These are phyloP conservation scores for Calliphora vicina DNA, from an alignment of 1,140 invertebrate species.

Conservation along the genomic window DNA sequence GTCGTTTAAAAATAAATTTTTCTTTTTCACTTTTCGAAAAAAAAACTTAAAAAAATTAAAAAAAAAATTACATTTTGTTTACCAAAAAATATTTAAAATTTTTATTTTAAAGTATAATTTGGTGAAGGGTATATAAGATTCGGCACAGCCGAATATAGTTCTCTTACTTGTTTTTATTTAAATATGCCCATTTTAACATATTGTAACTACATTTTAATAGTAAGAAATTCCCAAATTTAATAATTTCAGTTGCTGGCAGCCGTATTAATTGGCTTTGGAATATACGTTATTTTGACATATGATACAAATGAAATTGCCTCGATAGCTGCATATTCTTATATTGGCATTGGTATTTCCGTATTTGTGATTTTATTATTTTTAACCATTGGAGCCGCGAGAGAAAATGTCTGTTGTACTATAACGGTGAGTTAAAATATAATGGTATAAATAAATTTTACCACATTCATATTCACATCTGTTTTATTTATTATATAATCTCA, in stretches of 20 bases:
- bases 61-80: no score
- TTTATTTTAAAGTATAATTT: no score
- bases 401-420: slow-evolving; percentile 57
- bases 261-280: slow-evolving; percentile 55
- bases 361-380: slow-evolving; percentile 52
- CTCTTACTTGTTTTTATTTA: no score
- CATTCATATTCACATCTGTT: not conserved
- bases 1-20: no score
- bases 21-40: no score
- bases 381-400: slow-evolving; percentile 52
- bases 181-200: no score
- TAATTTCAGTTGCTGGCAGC: slow-evolving; percentile 49
- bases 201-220: no score
- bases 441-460: not conserved
- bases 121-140: no score
- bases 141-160: no score
- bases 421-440: slow-evolving; percentile 46
- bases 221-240: no score
- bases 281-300: slow-evolving; percentile 51
- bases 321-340: slow-evolving; percentile 42
- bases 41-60: no score
- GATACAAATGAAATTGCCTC: slow-evolving; percentile 45
- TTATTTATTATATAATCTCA: not conserved
- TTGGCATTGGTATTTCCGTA: slow-evolving; percentile 45
- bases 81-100: no score